A percentile compares a stretch with the other conserved stretches of the same genome.
Evolutionary conservation across 1,140 invertebrate species (phyloP).

Genomic region (Luehdorfia chinensis): DNA sequence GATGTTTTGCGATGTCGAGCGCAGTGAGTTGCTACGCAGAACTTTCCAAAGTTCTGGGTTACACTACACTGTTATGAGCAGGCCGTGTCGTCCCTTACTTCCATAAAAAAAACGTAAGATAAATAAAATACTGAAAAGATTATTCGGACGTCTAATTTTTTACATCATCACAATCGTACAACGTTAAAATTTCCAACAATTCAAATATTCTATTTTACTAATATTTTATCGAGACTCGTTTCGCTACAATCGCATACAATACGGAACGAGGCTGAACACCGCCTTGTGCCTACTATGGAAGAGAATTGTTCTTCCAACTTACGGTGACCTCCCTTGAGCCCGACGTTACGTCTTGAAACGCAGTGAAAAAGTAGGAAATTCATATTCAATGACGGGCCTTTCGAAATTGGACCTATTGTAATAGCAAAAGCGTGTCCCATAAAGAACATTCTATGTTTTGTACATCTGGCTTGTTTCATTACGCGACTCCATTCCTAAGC

Average conservation of each 20-base stretch:
- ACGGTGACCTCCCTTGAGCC: slow-evolving; percentile 29
- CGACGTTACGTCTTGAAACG: slow-evolving; percentile 22
- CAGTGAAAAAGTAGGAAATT: slow-evolving; percentile 24
- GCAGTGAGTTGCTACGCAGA: no score
- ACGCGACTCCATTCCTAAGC: slow-evolving; percentile 30
- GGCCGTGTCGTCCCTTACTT: no score
- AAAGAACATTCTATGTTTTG: slow-evolving; percentile 57
- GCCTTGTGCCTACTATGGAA: slow-evolving; percentile 24
- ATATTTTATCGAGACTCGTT: slow-evolving; percentile 34
- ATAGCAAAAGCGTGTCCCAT: slow-evolving; percentile 60
- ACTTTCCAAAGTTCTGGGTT: no score
- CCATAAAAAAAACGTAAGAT: no score
- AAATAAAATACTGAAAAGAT: not conserved
- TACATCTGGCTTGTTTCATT: slow-evolving; percentile 57
- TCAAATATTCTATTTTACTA: slow-evolving; percentile 37
- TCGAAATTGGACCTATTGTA: slow-evolving; percentile 41
- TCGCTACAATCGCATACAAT: slow-evolving; percentile 40
- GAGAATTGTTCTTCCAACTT: slow-evolving; percentile 26
- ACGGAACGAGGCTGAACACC: slow-evolving; percentile 32
- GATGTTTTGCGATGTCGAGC: no score
- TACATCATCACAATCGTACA: not conserved
- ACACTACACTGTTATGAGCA: no score
- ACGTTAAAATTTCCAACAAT: slow-evolving; percentile 12
- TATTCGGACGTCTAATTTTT: not conserved
- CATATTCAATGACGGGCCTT: slow-evolving; percentile 34